Conservation (phyloP, 2,888 invertebrate genomes). For the Epistrophe grossulariae region DNA sequence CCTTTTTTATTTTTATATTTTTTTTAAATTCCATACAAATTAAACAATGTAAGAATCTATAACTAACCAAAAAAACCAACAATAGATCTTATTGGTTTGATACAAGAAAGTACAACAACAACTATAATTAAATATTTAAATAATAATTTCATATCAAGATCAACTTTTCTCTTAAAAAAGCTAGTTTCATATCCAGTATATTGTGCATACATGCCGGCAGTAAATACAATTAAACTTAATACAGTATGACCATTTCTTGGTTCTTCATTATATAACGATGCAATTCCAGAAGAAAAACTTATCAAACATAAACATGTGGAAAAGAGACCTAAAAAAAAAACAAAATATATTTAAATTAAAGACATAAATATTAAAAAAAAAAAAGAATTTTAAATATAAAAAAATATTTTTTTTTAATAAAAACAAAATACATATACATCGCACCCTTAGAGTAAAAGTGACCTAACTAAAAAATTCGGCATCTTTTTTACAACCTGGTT, state of each 20-base stretch:
- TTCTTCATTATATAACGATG: conserved; percentile 12
- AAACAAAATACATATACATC: no score
- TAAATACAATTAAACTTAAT: conserved; percentile 70
- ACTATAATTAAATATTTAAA: conserved; percentile 79
- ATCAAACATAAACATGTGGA: conserved; percentile 27
- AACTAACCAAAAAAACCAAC: no score
- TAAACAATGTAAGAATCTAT: no score
- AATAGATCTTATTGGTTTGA: conserved; percentile 78
- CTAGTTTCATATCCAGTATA: conserved; percentile 80
- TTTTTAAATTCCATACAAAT: no score
- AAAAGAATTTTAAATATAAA: no score
- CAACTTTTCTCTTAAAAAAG: conserved; percentile 78
- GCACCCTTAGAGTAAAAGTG: no score
- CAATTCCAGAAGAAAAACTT: conserved; percentile 33
- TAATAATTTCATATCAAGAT: conserved; percentile 78
- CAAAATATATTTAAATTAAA: neutral
- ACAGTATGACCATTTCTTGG: conserved; percentile 6
- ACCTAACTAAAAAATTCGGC: no score
- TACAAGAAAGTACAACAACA: conserved; percentile 79
- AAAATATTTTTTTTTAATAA: no score
- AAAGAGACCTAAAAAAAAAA: conserved; percentile 14
- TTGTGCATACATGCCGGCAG: conserved; percentile 79
- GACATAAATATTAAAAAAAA: no score
- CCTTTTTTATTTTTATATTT: no score
- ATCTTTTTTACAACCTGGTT: no score